Conservation (phyloP, 2,888 invertebrate species). For the Torymus auratus region DNA sequence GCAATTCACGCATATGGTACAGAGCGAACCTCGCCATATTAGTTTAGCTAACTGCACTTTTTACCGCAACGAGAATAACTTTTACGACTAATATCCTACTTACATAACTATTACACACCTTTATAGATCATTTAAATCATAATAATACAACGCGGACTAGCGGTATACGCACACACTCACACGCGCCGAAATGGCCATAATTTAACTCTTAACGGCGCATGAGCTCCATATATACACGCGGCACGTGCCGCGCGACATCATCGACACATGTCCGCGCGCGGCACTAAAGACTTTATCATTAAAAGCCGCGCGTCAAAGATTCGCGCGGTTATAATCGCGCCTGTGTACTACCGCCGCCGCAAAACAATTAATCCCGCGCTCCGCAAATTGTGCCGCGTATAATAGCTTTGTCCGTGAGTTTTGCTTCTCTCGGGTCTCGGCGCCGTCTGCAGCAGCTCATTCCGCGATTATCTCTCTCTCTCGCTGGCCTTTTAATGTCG, state of each 20-base stretch:
- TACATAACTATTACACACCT: no score
- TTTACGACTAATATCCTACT: no score
- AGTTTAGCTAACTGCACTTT: no score
- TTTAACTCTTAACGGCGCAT: background rate
- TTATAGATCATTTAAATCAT: no score
- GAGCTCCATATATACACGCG: background rate
- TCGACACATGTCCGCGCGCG: conserved; percentile 3
- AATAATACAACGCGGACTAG: no score
- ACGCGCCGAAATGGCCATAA: background rate
- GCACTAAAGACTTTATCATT: conserved; percentile 10
- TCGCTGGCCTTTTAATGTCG: no score
- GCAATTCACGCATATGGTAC: no score
- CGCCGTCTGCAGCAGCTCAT: background rate
- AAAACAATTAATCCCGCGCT: conserved; percentile 51
- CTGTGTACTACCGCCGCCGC: background rate
- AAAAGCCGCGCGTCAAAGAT: conserved; percentile 8
- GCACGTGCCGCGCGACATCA: background rate
- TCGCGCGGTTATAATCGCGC: no score
- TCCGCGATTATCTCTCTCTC: no score
- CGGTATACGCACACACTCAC: background rate
- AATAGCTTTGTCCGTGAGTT: conserved; percentile 50
- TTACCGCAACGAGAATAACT: no score
- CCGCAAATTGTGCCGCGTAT: conserved; percentile 41
- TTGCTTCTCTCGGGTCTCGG: background rate
- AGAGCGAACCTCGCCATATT: no score